Percentiles rank a stretch among this genome's conserved stretches.
Evolutionary conservation across 2,113 vertebrate species (phyloP).

Genomic region (Pluvialis apricaria): DNA sequence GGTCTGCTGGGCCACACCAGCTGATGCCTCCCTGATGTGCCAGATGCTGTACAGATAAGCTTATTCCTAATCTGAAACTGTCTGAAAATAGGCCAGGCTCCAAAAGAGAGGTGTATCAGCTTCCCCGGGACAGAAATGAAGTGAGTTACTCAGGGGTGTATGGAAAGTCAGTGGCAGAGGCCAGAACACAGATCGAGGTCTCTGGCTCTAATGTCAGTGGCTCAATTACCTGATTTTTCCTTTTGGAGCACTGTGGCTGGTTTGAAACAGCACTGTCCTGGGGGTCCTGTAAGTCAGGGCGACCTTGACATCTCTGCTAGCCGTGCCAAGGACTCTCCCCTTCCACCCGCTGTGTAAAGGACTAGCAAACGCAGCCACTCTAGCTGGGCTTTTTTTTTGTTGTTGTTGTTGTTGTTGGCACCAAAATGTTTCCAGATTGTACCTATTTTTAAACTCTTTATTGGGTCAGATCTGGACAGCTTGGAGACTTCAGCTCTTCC

Average conservation of each 20-base stretch:
- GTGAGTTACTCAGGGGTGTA: background rate
- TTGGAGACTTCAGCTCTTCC: constrained; percentile 61
- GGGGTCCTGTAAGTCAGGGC: background rate
- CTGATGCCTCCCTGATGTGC: background rate
- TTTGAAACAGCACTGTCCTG: background rate
- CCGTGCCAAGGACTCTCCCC: background rate
- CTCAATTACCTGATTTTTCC: background rate
- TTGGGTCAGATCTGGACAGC: constrained; percentile 75
- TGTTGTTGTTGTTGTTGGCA: constrained; percentile 64
- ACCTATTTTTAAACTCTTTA: constrained; percentile 74
- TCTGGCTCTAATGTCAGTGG: background rate
- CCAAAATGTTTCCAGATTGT: constrained; percentile 70
- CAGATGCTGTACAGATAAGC: background rate
- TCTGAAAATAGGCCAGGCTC: background rate
- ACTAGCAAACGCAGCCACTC: background rate
- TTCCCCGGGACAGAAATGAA: background rate
- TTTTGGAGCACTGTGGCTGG: background rate
- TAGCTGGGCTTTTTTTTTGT: constrained; percentile 3
- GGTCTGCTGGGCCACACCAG: background rate
- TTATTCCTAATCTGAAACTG: background rate
- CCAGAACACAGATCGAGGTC: background rate
- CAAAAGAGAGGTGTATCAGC: background rate
- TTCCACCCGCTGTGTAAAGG: background rate
- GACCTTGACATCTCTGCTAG: constrained; percentile 10
- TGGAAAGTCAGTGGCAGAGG: background rate